Evolutionary conservation across 1,140 invertebrate genomes (phyloP).

Genomic region (Neodiprion pinetum): DNA sequence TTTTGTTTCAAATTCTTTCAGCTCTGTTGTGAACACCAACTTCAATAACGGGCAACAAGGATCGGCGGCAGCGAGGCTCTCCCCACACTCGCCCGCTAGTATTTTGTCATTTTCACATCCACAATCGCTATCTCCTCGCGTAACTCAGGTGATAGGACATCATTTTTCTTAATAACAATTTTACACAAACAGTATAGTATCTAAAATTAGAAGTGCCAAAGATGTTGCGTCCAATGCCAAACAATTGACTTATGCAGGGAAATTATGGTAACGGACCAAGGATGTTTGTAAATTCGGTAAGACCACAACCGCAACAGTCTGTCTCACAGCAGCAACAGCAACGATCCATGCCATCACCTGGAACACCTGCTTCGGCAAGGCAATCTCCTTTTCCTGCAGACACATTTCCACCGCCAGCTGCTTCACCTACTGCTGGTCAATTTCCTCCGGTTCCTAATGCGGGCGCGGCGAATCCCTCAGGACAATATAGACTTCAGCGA

Average conservation of each 20-base stretch:
- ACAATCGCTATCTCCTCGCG: slow-evolving; percentile 57
- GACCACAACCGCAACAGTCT: slow-evolving; percentile 32
- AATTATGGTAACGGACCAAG: slow-evolving; percentile 57
- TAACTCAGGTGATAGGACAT: slow-evolving; percentile 53
- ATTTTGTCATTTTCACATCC: slow-evolving; percentile 58
- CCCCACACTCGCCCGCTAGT: slow-evolving; percentile 56
- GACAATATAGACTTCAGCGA: slow-evolving; percentile 68
- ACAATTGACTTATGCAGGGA: slow-evolving; percentile 36
- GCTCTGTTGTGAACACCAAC: slow-evolving; percentile 56
- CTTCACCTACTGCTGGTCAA: slow-evolving; percentile 57
- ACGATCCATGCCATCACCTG: slow-evolving; percentile 64
- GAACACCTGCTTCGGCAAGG: slow-evolving; percentile 59
- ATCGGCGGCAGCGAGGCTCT: slow-evolving; percentile 51
- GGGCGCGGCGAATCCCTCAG: slow-evolving; percentile 60
- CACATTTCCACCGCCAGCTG: slow-evolving; percentile 61
- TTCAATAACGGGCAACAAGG: slow-evolving; percentile 59
- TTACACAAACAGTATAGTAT: neutral
- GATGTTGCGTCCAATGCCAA: neutral
- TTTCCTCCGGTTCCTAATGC: slow-evolving; percentile 65
- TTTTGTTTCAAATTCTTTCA: slow-evolving; percentile 31
- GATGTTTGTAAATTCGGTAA: slow-evolving; percentile 57
- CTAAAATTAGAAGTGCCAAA: neutral
- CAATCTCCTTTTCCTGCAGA: slow-evolving; percentile 68
- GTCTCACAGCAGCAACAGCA: slow-evolving; percentile 49
- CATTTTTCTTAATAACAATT: neutral